Evolutionary conservation across 2,888 invertebrate genomes (phyloP), one percentile per base, ranked within the genome.

Genomic region (Argyresthia goedartella): DNA sequence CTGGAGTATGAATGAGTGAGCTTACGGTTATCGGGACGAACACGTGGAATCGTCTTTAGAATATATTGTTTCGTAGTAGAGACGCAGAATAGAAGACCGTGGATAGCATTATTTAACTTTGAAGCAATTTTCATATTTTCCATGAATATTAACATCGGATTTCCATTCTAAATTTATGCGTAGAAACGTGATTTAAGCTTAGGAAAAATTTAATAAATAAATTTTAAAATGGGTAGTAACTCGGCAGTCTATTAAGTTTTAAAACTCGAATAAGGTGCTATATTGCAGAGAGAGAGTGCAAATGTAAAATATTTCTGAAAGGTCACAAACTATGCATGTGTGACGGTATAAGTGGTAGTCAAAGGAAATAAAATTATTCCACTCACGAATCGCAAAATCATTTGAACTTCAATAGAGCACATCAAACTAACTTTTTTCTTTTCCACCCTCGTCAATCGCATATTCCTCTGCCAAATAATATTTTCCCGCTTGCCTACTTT

Each of bases 1-100:
- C 68, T 65, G 60, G 67, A 64, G 71, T 77, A 78, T 82, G 80
- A 81, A 81, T 84, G 81, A 78, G 73, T 73, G 66, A 74, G 76
- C 72, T 73, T 76, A 76, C 67, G 69, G 70, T 67, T 68, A 73
- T 70, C 70, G 67, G 67, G 64, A 73, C 66, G 65, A 67, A 25
- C 25, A 69, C 67, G 69, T 69, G 64, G 62, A 73, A 72, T 66
- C 65, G 67, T 66, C 63, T 61, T 65, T 59, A 63, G 54, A 56
- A 59, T 56, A 52, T 46, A 53, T 50, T 46, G 46, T 42, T 50
- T 16, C 25, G 56, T 48, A 42, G 43, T 46, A 50, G 39, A 46
- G n/a, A 25, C 13, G 33, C 16, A 15, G 14, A 14, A 15, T 15
- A 44, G 14, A 13, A 44, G 14, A n/a, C 8, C 44, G 44, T 9